Evolutionary conservation across 92 coral and sea anemone genomes (phyloP).

Genomic region (Phenganax subtilis): DNA sequence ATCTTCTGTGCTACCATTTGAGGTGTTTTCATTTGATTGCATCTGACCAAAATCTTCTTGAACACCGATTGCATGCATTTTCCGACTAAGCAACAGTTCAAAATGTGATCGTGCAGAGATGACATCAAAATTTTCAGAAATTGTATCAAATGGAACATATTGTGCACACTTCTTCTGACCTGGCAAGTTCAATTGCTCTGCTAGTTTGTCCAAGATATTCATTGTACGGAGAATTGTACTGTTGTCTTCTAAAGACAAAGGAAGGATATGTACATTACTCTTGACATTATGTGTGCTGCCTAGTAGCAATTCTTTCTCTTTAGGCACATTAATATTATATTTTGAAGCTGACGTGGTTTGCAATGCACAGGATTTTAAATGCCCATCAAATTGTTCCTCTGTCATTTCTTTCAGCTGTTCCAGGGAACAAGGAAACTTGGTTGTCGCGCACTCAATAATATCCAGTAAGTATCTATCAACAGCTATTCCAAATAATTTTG

Average conservation of each 20-base stretch:
- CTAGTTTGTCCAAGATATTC: constrained; percentile 40
- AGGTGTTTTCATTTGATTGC: constrained; percentile 35
- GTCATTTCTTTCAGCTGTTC: constrained; percentile 27
- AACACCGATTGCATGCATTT: constrained; percentile 30
- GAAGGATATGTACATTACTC: constrained; percentile 43
- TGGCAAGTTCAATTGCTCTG: constrained; percentile 27
- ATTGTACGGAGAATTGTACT: constrained; percentile 48
- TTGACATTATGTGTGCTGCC: constrained; percentile 3
- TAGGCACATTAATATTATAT: constrained; percentile 36
- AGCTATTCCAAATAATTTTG: constrained; percentile 21
- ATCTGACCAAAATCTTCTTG: constrained; percentile 24
- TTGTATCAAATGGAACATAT: constrained; percentile 45
- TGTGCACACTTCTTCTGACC: constrained; percentile 40
- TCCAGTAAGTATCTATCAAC: constrained; percentile 39
- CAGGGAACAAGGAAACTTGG: constrained; percentile 22
- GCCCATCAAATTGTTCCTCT: constrained; percentile 35
- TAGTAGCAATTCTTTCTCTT: background rate
- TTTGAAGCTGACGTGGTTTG: background rate
- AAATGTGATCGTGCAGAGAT: constrained; percentile 42
- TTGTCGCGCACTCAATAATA: constrained; percentile 28
- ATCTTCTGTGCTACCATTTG: constrained; percentile 27
- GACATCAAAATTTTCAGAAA: constrained; percentile 40
- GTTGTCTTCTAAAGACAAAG: constrained; percentile 47
- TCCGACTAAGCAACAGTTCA: constrained; percentile 42
- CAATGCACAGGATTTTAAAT: constrained; percentile 46